phyloP scores from a whole-genome alignment of 1,140 invertebrate genomes.

The Hyles vespertilio region DNA sequence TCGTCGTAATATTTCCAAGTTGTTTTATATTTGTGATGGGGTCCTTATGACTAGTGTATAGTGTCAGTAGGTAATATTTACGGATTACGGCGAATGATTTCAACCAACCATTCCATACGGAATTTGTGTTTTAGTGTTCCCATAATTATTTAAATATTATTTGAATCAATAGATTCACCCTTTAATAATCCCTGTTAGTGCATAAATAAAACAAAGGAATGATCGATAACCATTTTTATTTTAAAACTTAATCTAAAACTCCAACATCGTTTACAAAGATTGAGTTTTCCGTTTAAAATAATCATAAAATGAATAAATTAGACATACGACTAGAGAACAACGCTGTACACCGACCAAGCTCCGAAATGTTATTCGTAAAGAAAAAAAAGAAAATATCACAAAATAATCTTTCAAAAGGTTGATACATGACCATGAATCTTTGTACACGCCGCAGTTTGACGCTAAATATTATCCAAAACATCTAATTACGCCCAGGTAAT shows the following conservation, averaged over 20 bases:
- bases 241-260: conserved; percentile 64
- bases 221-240: conserved; percentile 66
- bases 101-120: no score
- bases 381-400: conserved; percentile 45
- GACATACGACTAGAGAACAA: conserved; percentile 66
- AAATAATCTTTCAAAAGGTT: conserved; percentile 8
- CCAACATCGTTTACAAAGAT: conserved; percentile 51
- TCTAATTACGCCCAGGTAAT: neutral
- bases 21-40: no score
- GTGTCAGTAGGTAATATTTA: no score
- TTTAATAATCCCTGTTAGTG: no score
- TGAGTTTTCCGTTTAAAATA: conserved; percentile 25
- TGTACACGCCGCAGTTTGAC: no score
- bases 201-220: no score
- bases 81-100: no score
- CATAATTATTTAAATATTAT: no score
- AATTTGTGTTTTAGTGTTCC: no score
- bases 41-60: no score
- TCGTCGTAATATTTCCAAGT: no score
- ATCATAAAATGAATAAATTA: conserved; percentile 9
- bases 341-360: conserved; percentile 46
- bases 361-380: conserved; percentile 28
- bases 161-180: no score
- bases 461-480: conserved; percentile 1
- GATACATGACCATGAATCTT: neutral